Evolutionary conservation across 2,113 vertebrate species (phyloP).

Genomic region (Mustelus asterias): DNA sequence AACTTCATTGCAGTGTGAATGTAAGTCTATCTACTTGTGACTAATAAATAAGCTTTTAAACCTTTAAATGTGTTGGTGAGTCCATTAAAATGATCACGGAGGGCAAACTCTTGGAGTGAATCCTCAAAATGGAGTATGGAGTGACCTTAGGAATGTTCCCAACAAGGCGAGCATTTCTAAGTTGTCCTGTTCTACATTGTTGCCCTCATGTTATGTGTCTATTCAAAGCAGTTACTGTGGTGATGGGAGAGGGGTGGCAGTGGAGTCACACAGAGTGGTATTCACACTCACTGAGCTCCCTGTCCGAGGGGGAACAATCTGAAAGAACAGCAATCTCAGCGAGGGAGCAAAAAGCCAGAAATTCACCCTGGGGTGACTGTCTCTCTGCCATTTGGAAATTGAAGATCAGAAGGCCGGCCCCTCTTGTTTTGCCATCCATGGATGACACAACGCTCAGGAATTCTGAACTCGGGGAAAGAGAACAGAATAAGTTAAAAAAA

Average conservation of each 20-base stretch:
- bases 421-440: not conserved
- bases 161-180: not conserved
- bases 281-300: not conserved
- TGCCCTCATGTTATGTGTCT: not conserved
- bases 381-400: not conserved
- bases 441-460: not conserved
- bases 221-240: not conserved
- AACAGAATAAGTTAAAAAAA: not conserved
- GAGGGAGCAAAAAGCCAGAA: not conserved
- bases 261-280: not conserved
- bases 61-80: not conserved
- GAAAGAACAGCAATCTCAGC: not conserved
- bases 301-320: not conserved
- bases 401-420: not conserved
- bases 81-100: not conserved
- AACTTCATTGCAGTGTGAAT: no score
- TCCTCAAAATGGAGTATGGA: not conserved
- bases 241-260: not conserved
- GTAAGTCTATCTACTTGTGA: no score
- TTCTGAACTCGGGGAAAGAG: not conserved
- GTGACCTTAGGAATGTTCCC: no score
- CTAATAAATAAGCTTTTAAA: not conserved
- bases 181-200: not conserved
- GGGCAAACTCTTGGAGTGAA: no score
- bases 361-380: not conserved